Base-by-base conservation (phyloP, 2,888 invertebrate genomes). In the Brenthis ino region DNA sequence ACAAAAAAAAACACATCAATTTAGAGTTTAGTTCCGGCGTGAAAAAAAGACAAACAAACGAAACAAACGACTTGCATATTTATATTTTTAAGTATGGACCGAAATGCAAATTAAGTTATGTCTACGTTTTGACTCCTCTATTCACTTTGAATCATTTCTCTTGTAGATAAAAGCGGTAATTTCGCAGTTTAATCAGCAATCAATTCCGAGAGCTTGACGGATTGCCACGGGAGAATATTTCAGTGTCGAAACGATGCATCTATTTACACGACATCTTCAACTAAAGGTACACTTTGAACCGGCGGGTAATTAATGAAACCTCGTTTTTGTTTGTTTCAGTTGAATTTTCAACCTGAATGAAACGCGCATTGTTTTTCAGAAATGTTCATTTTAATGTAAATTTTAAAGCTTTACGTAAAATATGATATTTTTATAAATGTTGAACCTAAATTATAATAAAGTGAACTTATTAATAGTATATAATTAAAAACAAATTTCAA, bases 151-250 rank as follows among this genome's bases (percentile, higher is more conserved):
- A 75, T 73, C 77, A 75, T 74, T 78, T 73, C 76, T 76, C 73
- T 72, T 65, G 67, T 65, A 74, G 75, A 80, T 81, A 79, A 82
- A 75, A 75, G 76, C 76, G 78, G 83, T 81, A 82, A 85, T 86
- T 87, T 84, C 86, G 82, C 84, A 85, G 84, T 85, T 85, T 87
- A 87, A 88, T 86, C 85, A 86, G 80, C 82, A 80, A 87, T 87
- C 84, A 85, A 85, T 88, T 85, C 82, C 75, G 75, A 84, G 83
- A 84, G 83, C 84, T 84, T 86, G 89, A 90, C 87, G 80, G 85
- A 90, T 87, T 80, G 80, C 82, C 82, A 80, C 80, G 76, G 77
- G 82, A 81, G 80, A 82, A 85, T 86, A 87, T 87, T 85, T 85
- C 80, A 85, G 77, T 77, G 84, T 79, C 78, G 79, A 80, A 81